Conservation (phyloP, 2,797 vertebrate genomes). For the Fistularia tabacaria region DNA sequence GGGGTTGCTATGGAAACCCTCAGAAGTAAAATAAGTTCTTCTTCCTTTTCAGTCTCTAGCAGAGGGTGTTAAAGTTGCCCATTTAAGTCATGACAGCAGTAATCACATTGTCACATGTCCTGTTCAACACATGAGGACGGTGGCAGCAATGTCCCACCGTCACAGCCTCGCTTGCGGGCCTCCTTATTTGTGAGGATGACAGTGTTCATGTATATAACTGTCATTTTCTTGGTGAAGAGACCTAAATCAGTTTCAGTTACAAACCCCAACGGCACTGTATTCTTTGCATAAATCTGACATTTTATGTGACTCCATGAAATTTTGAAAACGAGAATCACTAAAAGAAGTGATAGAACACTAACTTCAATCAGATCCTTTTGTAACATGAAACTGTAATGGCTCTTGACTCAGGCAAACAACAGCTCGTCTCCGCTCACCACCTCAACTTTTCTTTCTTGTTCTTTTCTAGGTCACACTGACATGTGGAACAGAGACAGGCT, state of each 20-base stretch:
- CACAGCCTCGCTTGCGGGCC: not conserved
- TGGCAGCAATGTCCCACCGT: constrained; percentile 22
- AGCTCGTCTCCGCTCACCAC: constrained; percentile 36
- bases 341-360: constrained; percentile 15
- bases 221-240: too few relatives aligned
- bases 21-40: constrained; percentile 56
- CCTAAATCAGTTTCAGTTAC: too few relatives aligned
- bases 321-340: not conserved
- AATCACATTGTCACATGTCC: constrained; percentile 24
- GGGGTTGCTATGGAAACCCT: constrained; percentile 72
- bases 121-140: constrained; percentile 9
- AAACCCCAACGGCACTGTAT: too few relatives aligned
- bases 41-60: constrained; percentile 27
- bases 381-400: constrained; percentile 32
- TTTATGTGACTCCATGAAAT: too few relatives aligned
- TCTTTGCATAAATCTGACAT: too few relatives aligned
- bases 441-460: constrained; percentile 49
- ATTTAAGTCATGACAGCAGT: constrained; percentile 45
- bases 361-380: constrained; percentile 26
- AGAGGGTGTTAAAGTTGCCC: constrained; percentile 44
- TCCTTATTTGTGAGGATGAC: too few relatives aligned
- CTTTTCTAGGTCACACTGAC: constrained; percentile 83
- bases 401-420: constrained; percentile 61
- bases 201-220: too few relatives aligned
- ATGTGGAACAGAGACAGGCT: constrained; percentile 77